Conservation (phyloP, 2,797 vertebrate genomes). For the Megalops cyprinoides region DNA sequence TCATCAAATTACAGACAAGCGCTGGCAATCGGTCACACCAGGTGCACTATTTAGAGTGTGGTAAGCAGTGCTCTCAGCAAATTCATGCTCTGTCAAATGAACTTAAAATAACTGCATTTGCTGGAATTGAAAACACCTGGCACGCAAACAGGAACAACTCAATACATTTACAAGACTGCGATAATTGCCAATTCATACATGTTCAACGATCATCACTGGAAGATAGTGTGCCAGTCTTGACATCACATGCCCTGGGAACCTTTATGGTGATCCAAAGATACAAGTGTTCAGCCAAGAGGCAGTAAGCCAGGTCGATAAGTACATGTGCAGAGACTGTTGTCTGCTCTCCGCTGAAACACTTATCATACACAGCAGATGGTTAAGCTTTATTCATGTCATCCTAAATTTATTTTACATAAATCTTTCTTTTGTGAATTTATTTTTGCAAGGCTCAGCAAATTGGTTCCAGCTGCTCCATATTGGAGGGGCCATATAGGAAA, state of each 20-base stretch:
- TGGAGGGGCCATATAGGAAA: background rate
- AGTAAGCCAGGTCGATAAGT: background rate
- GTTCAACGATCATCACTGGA: background rate
- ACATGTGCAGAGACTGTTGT: background rate
- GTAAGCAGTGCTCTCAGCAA: background rate
- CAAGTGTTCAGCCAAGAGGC: background rate
- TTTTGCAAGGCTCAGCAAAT: constrained; percentile 13
- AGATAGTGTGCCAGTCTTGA: background rate
- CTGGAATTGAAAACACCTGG: background rate
- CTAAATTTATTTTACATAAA: constrained; percentile 32
- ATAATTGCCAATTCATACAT: constrained; percentile 1
- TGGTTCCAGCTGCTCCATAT: constrained; percentile 25
- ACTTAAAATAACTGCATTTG: background rate
- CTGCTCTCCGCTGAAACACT: constrained; percentile 14
- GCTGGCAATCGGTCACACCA: background rate
- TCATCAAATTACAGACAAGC: background rate
- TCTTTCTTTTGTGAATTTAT: constrained; percentile 1
- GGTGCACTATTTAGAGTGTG: background rate
- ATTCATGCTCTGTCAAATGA: background rate
- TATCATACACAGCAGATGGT: constrained; percentile 35
- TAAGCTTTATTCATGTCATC: constrained; percentile 33
- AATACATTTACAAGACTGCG: background rate
- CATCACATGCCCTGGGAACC: background rate
- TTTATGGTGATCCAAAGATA: background rate
- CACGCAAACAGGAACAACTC: background rate